Conservation (phyloP, 2,113 vertebrate species). For the Zootoca vivipara region DNA sequence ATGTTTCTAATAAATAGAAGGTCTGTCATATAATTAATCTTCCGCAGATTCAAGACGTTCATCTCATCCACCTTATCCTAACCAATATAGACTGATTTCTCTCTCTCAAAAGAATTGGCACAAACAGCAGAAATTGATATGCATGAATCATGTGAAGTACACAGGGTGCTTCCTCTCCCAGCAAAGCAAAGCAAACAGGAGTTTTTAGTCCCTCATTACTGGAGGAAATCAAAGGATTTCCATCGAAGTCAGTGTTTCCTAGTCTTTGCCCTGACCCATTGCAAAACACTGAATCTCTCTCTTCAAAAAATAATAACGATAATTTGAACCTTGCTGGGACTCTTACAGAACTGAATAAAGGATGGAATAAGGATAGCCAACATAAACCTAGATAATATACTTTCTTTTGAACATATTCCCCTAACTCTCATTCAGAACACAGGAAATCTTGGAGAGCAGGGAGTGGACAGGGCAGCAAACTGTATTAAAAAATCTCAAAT, state of each 20-base stretch:
- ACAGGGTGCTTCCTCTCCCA: not conserved
- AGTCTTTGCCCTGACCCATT: not conserved
- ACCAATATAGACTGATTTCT: not conserved
- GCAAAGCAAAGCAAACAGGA: not conserved
- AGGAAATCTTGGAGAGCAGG: not conserved
- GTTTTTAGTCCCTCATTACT: not conserved
- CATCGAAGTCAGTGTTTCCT: not conserved
- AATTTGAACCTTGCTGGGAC: not conserved
- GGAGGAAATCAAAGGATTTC: not conserved
- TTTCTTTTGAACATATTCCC: not conserved
- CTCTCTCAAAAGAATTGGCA: not conserved
- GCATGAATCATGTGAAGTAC: not conserved
- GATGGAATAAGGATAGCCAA: not conserved
- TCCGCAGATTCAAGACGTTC: not conserved
- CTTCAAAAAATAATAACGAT: not conserved
- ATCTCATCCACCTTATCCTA: not conserved
- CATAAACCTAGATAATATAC: not conserved
- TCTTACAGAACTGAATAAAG: not conserved
- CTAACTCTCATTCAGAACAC: not conserved
- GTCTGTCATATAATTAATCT: not conserved
- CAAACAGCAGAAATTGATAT: not conserved
- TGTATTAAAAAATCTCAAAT: not conserved
- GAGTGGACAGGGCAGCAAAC: not conserved
- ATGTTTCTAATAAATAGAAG: too few relatives aligned
- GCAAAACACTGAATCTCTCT: not conserved